These are phyloP conservation scores for Lates japonicus DNA, from an alignment of 2,797 vertebrate species.

Conservation along the genomic window DNA sequence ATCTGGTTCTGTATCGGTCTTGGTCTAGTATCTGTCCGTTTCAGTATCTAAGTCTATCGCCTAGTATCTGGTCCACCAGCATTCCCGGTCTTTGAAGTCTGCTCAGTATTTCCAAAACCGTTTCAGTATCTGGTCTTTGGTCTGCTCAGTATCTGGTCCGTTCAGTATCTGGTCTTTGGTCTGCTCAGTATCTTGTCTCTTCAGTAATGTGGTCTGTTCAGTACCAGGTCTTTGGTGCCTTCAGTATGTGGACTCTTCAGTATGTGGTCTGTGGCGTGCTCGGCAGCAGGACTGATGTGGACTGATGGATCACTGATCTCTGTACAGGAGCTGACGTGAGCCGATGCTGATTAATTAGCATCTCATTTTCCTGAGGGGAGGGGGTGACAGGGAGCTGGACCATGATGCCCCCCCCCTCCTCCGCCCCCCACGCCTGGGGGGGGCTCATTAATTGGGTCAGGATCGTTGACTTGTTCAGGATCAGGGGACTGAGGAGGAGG, in stretches of 20 bases:
- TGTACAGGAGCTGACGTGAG: slow-evolving; percentile 88
- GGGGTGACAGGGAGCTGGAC: slow-evolving; percentile 89
- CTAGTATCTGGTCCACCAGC: no score
- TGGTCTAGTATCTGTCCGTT: no score
- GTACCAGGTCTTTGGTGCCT: slow-evolving; percentile 20
- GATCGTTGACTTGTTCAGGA: slow-evolving; percentile 85
- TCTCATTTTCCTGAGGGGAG: slow-evolving; percentile 87
- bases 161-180: slow-evolving; percentile 2
- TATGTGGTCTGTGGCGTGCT: background rate
- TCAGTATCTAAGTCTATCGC: no score
- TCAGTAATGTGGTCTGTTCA: slow-evolving; percentile 5
- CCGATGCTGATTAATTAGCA: slow-evolving; percentile 95
- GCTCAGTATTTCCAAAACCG: no score
- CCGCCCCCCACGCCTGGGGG: slow-evolving; percentile 74
- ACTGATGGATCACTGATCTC: slow-evolving; percentile 76
- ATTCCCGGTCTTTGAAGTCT: no score
- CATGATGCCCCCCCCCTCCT: slow-evolving; percentile 83
- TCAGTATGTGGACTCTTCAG: slow-evolving; percentile 33
- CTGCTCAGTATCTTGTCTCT: slow-evolving; percentile 40
- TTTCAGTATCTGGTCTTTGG: no score
- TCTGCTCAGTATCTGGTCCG: slow-evolving; percentile 20
- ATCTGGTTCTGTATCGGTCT: no score
- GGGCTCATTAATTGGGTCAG: slow-evolving; percentile 91
- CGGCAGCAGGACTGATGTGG: slow-evolving; percentile 61
- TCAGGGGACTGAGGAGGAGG: slow-evolving; percentile 87